These are phyloP conservation scores for Pituophis catenifer DNA, from an alignment of 2,113 vertebrate genomes.

Conservation along the genomic window DNA sequence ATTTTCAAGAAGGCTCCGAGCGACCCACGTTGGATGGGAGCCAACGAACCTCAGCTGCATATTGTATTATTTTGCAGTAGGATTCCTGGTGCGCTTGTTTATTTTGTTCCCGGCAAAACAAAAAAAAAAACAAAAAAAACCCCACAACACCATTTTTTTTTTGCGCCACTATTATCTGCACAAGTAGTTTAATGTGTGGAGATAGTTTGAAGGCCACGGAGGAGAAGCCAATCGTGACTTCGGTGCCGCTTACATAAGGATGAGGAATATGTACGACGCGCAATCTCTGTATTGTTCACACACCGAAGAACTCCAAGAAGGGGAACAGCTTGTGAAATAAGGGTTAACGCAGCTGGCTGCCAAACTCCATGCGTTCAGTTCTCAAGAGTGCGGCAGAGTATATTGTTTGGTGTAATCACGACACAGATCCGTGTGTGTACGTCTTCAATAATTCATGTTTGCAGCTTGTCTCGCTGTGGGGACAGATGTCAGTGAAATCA, in stretches of 20 bases:
- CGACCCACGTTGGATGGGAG: too few species aligned
- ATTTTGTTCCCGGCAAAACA: accelerated
- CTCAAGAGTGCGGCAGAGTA: constrained; percentile 63
- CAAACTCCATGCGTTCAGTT: constrained; percentile 50
- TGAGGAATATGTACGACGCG: not conserved
- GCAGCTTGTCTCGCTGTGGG: constrained; percentile 83
- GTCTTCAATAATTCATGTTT: constrained; percentile 81
- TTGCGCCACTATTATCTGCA: not conserved
- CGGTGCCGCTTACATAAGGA: not conserved
- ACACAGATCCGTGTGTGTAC: constrained; percentile 75
- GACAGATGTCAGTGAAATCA: constrained; percentile 94
- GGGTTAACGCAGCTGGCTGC: constrained; percentile 70
- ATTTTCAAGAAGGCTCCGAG: not conserved
- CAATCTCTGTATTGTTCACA: constrained; percentile 14
- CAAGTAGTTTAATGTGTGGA: not conserved
- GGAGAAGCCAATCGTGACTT: not conserved
- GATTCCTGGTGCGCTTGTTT: not conserved
- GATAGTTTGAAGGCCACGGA: not conserved
- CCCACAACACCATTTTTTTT: not conserved
- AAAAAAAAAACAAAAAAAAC: too few species aligned
- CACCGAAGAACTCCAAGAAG: constrained; percentile 25
- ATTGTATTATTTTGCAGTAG: not conserved
- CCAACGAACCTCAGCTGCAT: not conserved
- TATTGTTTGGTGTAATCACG: constrained; percentile 70
- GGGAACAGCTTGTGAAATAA: constrained; percentile 63